Evolutionary conservation across 2,888 invertebrate species (phyloP), one percentile per base, ranked within the genome.

Genomic region (Acrobasis repandana): DNA sequence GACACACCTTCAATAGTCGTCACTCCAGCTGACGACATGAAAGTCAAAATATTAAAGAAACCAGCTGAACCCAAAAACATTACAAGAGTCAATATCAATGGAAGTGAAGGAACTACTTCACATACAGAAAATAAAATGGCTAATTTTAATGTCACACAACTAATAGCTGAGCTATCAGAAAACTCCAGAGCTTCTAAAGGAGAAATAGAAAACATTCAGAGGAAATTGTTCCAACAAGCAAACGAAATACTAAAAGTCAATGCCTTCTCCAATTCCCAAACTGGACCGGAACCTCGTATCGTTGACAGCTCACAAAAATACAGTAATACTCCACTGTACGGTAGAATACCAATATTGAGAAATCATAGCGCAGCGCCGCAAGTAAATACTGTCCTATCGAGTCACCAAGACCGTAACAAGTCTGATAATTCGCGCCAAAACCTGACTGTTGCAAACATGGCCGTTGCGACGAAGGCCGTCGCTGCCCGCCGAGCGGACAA

Each of bases 211-310:
- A 82, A 81, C 60, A 91, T 92, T 76, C 92, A 92, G 71, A 79
- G 83, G 60, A 84, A 86, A 69, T 70, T 91, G 47, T 71, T 92
- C 15, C 90, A 90, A 58, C 92, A 92, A 72, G 91, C 92, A 14
- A 91, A 91, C 66, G 87, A 90, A 69, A 90, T 92, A 80, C 76
- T 92, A 74, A 92, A 90, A 88, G 91, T 91, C 66, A 91, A 88
- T 73, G 80, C 86, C 63, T 90, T 90, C 69, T 89, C 82, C 50
- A 86, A 87, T 72, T 67, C 74, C 11, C 74, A 76, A 64, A 71
- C 81, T 54, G 71, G 72, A 54, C 68, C 76, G 14, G 83, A 82
- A 62, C 85, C 88, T 20, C 76, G 85, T 62, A 78, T 86, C 63
- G 78, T 89, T 67, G 86, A 85, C 65, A 79, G 77, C 66, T 84